A percentile compares a stretch with the other conserved stretches of the same genome.
phyloP scores from a whole-genome alignment of 2,888 invertebrate species.

The Cetonia aurata region DNA sequence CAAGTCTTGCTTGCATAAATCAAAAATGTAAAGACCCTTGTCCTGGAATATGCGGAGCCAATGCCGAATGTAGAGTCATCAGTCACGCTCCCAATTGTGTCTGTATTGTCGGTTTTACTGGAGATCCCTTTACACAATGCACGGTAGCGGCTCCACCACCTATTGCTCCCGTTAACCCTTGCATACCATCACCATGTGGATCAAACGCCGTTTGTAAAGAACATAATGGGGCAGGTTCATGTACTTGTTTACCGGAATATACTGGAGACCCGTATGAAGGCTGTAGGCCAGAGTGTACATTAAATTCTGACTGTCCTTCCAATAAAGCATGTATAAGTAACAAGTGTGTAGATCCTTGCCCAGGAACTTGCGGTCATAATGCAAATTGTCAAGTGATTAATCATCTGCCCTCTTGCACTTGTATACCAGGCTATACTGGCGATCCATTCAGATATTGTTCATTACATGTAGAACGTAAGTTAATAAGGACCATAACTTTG shows the following conservation, averaged over 20 bases:
- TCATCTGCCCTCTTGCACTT: constrained; percentile 78
- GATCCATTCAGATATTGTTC: constrained; percentile 73
- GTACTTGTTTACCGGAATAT: constrained; percentile 78
- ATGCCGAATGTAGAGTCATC: constrained; percentile 80
- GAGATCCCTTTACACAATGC: constrained; percentile 54
- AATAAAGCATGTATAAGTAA: constrained; percentile 80
- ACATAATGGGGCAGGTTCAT: constrained; percentile 75
- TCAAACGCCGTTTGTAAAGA: constrained; percentile 76
- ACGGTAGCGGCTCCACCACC: constrained; percentile 46
- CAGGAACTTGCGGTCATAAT: constrained; percentile 82
- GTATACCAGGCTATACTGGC: constrained; percentile 74
- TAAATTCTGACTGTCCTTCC: constrained; percentile 79
- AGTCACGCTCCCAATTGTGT: constrained; percentile 85
- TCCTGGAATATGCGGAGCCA: constrained; percentile 77
- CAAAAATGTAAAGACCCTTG: constrained; percentile 83
- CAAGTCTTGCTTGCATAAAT: constrained; percentile 78
- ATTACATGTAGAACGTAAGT: constrained; percentile 57
- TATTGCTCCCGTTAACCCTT: constrained; percentile 68
- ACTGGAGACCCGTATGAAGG: constrained; percentile 84
- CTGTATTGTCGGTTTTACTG: constrained; percentile 72
- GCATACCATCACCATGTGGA: constrained; percentile 79
- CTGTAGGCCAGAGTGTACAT: constrained; percentile 81
- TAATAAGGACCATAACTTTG: background rate
- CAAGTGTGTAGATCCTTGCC: constrained; percentile 85
- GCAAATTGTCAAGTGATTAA: constrained; percentile 81